Base-by-base conservation (phyloP, 2,888 invertebrate species). In the Andrena bucephala region DNA sequence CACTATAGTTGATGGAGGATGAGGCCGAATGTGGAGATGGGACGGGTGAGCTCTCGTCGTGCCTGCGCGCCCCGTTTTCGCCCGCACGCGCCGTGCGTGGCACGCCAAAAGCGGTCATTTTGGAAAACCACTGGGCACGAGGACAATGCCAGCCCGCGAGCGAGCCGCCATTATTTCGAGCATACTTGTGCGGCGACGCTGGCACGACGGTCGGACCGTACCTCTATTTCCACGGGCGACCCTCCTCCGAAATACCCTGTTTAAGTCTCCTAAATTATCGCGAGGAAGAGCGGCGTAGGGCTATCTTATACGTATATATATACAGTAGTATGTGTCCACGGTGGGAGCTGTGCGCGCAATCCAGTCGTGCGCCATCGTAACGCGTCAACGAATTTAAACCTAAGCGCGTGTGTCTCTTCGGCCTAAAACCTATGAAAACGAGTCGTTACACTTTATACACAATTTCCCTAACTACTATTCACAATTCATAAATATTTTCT, bases 41-140 rank as follows among this genome's bases (percentile, higher is more conserved):
- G 33, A 42, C 24, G 36, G 59, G 48, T 24, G 67, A 68, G 2
- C 20, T 72, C 48, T 78, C 81, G 87, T 62, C 59, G 77, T 20
- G 74, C 67, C 60, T 73, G 70, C 65, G 76, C 67, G 75, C 72
- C 70, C 77, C 84, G 68, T 66, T 81, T 81, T 81, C 70, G 85
- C 89, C 92, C 93, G 93, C 92, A 89, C 91, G 85, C 89, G 86
- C 91, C 90, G 88, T 94, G 31, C 93, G 92, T 87, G 73, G 85
- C 91, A 88, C 86, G 57, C 84, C 91, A 93, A 93, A 93, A 93
- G 93, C 93, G 93, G 93, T 94, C 93, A 90, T 92, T 92, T 93
- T 91, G 89, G 81, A 81, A 87, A 91, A 86, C 87, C 90, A 87
- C 92, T 94, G 88, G 90, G 88, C 89, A 84, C 91, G 88, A 89